Evolutionary conservation across 2,113 vertebrate genomes (phyloP).

Genomic region (Lonchura striata): DNA sequence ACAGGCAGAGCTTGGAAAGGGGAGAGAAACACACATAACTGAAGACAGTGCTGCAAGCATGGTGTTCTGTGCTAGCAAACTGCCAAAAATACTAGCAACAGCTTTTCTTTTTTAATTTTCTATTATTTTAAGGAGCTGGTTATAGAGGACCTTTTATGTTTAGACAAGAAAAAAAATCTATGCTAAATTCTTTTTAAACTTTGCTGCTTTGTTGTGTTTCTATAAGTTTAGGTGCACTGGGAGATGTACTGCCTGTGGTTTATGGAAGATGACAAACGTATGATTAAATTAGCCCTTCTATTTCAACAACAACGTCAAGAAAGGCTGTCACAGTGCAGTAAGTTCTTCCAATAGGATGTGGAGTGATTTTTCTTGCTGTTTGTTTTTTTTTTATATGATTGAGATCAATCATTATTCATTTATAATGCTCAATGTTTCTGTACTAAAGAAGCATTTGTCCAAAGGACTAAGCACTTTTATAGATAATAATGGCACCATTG

Average conservation of each 20-base stretch:
- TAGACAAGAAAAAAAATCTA: constrained; percentile 40
- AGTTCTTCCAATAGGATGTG: background rate
- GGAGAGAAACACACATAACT: background rate
- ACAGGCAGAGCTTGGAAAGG: background rate
- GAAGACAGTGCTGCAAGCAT: background rate
- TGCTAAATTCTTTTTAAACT: constrained; percentile 57
- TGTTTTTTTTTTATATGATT: background rate
- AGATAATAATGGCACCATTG: fast-evolving
- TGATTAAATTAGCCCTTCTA: background rate
- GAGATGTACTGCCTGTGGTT: background rate
- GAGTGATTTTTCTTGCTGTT: background rate
- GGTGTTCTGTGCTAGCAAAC: background rate
- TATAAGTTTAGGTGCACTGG: background rate
- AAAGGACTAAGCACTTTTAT: background rate
- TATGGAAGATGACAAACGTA: background rate
- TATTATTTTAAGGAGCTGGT: background rate
- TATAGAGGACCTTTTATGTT: constrained; percentile 17
- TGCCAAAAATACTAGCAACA: constrained; percentile 13
- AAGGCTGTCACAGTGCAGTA: background rate
- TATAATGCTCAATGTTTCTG: background rate
- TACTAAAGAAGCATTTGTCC: fast-evolving
- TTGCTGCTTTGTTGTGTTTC: constrained; percentile 6
- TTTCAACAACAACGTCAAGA: background rate
- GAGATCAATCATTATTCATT: background rate
- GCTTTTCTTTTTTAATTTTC: background rate